phyloP scores from a whole-genome alignment of 2,888 invertebrate species.

The Ectemnius continuus region DNA sequence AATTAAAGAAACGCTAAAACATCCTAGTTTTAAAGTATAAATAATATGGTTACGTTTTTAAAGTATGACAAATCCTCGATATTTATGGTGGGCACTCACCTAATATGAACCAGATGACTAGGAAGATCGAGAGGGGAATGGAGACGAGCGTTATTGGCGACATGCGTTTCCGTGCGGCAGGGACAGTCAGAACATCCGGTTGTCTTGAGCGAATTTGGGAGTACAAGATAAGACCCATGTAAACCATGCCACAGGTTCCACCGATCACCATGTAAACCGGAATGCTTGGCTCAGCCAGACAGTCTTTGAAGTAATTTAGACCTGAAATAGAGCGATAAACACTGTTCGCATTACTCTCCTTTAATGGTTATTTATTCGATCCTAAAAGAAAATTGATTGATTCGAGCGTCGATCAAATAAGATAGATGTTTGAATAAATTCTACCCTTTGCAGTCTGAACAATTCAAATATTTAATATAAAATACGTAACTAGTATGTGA shows the following conservation, averaged over 20 bases:
- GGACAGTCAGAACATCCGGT: conserved; percentile 71
- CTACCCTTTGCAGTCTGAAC: neutral
- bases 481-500: no score
- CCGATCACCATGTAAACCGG: conserved; percentile 92
- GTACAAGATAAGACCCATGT: conserved; percentile 79
- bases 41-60: neutral
- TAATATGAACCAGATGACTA: conserved; percentile 86
- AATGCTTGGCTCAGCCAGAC: conserved; percentile 87
- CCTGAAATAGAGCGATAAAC: conserved; percentile 79
- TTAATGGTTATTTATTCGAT: neutral
- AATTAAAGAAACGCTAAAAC: neutral
- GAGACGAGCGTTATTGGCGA: conserved; percentile 83
- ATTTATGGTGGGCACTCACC: conserved; percentile 76
- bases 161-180: conserved; percentile 72
- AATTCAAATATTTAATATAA: neutral
- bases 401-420: no score
- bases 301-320: conserved; percentile 88
- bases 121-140: conserved; percentile 83
- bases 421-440: neutral
- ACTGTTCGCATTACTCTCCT: neutral
- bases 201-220: conserved; percentile 73
- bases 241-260: conserved; percentile 86
- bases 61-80: neutral
- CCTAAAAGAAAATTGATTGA: neutral
- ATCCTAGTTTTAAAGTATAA: neutral